Percentiles rank a stretch among this genome's conserved stretches.
Evolutionary conservation across 2,888 invertebrate species (phyloP).

Genomic region (Notocelia uddmanniana): DNA sequence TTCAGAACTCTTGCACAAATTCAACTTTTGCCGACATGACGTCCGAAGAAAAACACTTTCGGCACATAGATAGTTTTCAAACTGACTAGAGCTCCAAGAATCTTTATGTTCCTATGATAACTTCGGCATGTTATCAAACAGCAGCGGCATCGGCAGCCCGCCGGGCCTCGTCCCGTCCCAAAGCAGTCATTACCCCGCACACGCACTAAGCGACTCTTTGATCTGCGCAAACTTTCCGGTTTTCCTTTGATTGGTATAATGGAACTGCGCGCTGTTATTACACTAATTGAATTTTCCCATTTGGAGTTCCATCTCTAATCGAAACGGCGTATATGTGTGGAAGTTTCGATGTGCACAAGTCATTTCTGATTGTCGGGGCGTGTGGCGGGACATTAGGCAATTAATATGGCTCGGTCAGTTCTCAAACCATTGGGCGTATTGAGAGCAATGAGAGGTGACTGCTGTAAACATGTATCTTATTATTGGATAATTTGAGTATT

Average conservation of each 20-base stretch:
- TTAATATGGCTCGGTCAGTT: slow-evolving; percentile 24
- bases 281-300: slow-evolving; percentile 79
- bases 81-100: not conserved
- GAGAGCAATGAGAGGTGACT: not conserved
- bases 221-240: slow-evolving; percentile 80
- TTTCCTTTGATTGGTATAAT: slow-evolving; percentile 83
- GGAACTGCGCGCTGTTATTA: slow-evolving; percentile 81
- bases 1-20: no score
- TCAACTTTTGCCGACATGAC: no score
- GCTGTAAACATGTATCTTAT: not conserved
- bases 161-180: slow-evolving; percentile 57
- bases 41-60: no score
- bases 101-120: not conserved
- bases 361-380: slow-evolving; percentile 11
- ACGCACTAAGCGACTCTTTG: slow-evolving; percentile 79
- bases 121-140: slow-evolving; percentile 4
- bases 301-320: slow-evolving; percentile 25
- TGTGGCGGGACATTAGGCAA: slow-evolving; percentile 30
- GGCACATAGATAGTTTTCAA: no score
- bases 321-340: slow-evolving; percentile 16
- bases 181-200: slow-evolving; percentile 67
- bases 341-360: slow-evolving; percentile 2
- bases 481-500: not conserved
- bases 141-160: slow-evolving; percentile 44
- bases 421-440: slow-evolving; percentile 14